These are phyloP conservation scores for Stegodyphus mimosarum DNA, from an alignment of 1,140 invertebrate species.

Conservation along the genomic window DNA sequence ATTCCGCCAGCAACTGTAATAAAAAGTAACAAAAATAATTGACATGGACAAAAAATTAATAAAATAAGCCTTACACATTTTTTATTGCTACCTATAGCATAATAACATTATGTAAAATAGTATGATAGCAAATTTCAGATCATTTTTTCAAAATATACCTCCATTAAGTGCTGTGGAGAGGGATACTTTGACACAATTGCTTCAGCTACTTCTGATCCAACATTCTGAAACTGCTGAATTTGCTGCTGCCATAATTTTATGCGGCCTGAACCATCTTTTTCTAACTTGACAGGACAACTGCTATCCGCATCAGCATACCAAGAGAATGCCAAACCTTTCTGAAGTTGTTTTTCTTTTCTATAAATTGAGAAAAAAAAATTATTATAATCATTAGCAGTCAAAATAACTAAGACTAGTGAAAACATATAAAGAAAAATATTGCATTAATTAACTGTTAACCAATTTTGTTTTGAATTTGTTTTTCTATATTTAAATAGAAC, in stretches of 20 bases:
- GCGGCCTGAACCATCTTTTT: constrained; percentile 27
- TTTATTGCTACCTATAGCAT: too few relatives aligned
- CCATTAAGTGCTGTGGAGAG: constrained; percentile 5
- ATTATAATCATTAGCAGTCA: not conserved
- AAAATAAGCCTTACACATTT: too few relatives aligned
- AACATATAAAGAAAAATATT: not conserved
- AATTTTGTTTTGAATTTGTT: not conserved
- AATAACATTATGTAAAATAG: too few relatives aligned
- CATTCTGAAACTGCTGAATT: constrained; percentile 45
- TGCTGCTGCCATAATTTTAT: constrained; percentile 47
- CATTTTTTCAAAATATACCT: not conserved
- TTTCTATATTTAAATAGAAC: too few relatives aligned
- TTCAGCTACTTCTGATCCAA: constrained; percentile 45
- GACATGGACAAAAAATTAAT: too few relatives aligned
- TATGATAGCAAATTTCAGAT: too few relatives aligned
- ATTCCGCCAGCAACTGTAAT: too few relatives aligned
- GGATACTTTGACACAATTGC: constrained; percentile 30
- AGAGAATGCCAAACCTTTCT: constrained; percentile 45
- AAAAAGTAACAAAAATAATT: too few relatives aligned
- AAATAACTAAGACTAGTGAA: not conserved
- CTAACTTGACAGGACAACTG: constrained; percentile 45
- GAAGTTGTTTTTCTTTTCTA: constrained; percentile 45
- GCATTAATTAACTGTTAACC: not conserved
- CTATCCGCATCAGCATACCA: constrained; percentile 55
- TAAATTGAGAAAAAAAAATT: not conserved